Evolutionary conservation across 1,140 invertebrate species (phyloP).

Genomic region (Macrocentrus cingulum): DNA sequence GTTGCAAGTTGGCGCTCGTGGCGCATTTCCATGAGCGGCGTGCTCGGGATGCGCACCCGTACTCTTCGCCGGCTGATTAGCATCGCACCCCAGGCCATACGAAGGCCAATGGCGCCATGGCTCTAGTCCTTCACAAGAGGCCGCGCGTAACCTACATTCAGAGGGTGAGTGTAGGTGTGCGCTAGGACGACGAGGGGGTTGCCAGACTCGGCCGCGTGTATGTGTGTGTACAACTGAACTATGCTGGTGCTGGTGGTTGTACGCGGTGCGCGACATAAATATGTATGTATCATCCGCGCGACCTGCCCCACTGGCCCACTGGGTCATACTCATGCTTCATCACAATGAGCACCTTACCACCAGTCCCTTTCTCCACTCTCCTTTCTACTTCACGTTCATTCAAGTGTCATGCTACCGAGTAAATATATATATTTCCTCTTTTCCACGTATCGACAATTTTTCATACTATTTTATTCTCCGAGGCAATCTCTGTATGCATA

Average conservation of each 20-base stretch:
- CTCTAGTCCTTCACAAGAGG: conserved; percentile 29
- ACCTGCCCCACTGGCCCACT: conserved; percentile 58
- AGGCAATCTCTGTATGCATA: too few species aligned
- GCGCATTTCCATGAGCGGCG: conserved; percentile 36
- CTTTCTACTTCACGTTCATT: conserved; percentile 33
- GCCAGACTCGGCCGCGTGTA: too few species aligned
- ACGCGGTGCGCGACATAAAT: conserved; percentile 58
- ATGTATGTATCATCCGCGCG: conserved; percentile 59
- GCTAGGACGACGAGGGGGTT: conserved; percentile 4
- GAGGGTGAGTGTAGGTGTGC: background rate
- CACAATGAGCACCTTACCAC: conserved; percentile 58
- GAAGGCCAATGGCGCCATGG: conserved; percentile 54
- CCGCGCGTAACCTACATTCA: background rate
- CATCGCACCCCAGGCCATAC: conserved; percentile 44
- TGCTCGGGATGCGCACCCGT: conserved; percentile 46
- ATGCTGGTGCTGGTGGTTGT: conserved; percentile 39
- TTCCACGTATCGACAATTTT: too few species aligned
- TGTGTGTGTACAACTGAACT: conserved; percentile 31
- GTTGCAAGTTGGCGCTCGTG: conserved; percentile 28
- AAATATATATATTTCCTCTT: too few species aligned
- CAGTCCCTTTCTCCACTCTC: conserved; percentile 37
- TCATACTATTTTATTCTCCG: too few species aligned
- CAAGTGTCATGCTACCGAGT: conserved; percentile 43
- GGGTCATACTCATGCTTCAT: conserved; percentile 60
- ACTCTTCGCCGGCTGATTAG: conserved; percentile 42